phyloP scores from a whole-genome alignment of 1,140 invertebrate genomes.

The Polypedilum vanderplanki region DNA sequence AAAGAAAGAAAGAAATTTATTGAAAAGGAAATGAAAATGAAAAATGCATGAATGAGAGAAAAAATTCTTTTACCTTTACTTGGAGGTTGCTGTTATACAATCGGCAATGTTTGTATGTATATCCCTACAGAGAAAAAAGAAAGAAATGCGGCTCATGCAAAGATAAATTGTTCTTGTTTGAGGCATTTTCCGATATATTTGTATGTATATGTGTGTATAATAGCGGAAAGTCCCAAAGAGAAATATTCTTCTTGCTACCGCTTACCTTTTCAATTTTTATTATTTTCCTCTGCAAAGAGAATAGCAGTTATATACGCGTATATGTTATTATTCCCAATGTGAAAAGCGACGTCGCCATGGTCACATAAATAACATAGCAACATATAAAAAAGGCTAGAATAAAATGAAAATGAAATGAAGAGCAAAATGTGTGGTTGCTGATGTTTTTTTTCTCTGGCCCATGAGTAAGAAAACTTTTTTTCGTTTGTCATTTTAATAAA shows the following conservation, averaged over 20 bases:
- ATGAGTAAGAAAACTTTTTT: no score
- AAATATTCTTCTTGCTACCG: background rate
- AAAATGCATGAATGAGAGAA: conserved; percentile 15
- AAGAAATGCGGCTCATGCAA: conserved; percentile 4
- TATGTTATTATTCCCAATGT: conserved; percentile 21
- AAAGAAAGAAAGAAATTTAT: conserved; percentile 22
- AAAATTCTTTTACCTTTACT: background rate
- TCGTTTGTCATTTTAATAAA: no score
- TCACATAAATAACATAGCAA: conserved; percentile 23
- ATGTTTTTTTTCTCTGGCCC: background rate
- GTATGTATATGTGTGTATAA: background rate
- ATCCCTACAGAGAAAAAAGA: background rate
- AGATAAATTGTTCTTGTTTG: conserved; percentile 9
- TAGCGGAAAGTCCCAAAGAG: conserved; percentile 7
- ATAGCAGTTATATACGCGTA: conserved; percentile 19
- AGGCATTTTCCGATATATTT: background rate
- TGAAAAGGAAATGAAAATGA: conserved; percentile 26
- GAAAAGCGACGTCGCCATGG: conserved; percentile 3
- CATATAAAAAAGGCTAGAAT: background rate
- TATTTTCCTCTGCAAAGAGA: background rate
- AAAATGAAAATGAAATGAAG: background rate
- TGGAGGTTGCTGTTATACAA: conserved; percentile 3
- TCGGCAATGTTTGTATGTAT: background rate
- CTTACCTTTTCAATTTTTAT: background rate
- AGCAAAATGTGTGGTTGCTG: background rate